Evolutionary conservation across 2,888 invertebrate genomes (phyloP).

Genomic region (Synanthedon formicaeformis): DNA sequence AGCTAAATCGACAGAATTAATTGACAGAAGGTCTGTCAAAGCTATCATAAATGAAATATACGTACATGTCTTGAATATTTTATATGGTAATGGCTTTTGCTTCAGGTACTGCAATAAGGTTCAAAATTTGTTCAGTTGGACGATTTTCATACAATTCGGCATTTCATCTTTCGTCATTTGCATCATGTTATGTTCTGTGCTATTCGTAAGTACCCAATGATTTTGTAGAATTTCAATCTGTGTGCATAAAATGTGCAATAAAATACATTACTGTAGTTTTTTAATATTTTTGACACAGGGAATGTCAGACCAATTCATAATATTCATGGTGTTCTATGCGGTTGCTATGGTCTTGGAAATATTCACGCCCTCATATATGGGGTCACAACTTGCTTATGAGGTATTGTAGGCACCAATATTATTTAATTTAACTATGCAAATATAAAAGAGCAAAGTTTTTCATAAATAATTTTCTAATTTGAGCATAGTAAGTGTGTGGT

Average conservation of each 20-base stretch:
- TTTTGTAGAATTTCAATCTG: too few relatives aligned
- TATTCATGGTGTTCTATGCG: not conserved
- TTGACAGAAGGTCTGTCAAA: too few relatives aligned
- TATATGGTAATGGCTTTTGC: not conserved
- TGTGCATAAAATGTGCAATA: too few relatives aligned
- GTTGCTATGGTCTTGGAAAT: not conserved
- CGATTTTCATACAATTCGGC: not conserved
- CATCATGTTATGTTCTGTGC: not conserved
- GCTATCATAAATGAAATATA: too few relatives aligned
- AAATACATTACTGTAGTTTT: too few relatives aligned
- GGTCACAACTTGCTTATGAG: not conserved
- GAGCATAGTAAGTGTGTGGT: not conserved
- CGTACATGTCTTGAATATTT: too few relatives aligned
- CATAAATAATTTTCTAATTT: not conserved
- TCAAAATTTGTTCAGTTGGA: not conserved
- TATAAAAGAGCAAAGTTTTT: not conserved
- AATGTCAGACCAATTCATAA: not conserved
- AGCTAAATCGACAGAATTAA: too few relatives aligned
- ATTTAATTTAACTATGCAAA: not conserved
- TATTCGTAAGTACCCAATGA: not conserved
- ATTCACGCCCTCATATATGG: not conserved
- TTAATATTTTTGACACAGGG: not conserved
- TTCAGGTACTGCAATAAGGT: not conserved
- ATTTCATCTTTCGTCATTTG: not conserved
- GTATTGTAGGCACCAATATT: not conserved